These are phyloP conservation scores for Sclerodermus sp. DNA, from an alignment of 2,888 invertebrate species.

Conservation along the genomic window DNA sequence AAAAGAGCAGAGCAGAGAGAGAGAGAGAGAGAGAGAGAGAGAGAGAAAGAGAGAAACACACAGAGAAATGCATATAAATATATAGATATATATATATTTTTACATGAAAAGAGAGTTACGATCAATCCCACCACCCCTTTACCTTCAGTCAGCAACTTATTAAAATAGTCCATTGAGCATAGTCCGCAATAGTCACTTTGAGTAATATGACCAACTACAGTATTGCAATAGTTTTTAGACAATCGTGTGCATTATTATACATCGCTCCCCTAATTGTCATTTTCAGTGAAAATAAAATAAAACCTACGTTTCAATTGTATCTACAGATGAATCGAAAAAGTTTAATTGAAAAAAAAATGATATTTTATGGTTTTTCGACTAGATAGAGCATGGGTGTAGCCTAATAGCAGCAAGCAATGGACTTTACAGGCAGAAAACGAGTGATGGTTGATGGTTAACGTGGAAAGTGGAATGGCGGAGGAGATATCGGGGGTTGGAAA, in stretches of 20 bases:
- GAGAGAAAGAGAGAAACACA: too few relatives aligned
- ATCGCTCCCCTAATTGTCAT: conserved; percentile 19
- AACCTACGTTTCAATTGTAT: not conserved
- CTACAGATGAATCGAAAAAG: not conserved
- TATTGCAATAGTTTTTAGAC: conserved; percentile 56
- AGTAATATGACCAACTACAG: conserved; percentile 53
- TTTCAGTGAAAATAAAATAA: not conserved
- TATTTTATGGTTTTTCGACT: conserved; percentile 3
- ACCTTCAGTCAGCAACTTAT: conserved; percentile 14
- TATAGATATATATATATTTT: conserved; percentile 41
- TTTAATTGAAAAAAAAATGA: not conserved
- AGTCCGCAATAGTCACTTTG: conserved; percentile 56
- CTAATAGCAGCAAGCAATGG: too few relatives aligned
- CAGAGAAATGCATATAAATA: conserved; percentile 22
- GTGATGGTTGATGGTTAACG: not conserved
- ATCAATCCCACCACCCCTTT: conserved; percentile 9
- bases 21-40: too few relatives aligned
- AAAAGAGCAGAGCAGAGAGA: too few relatives aligned
- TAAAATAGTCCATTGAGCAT: conserved; percentile 38
- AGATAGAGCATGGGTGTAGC: too few relatives aligned
- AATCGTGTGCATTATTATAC: conserved; percentile 34
- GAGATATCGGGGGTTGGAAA: too few relatives aligned
- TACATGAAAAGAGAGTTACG: conserved; percentile 22
- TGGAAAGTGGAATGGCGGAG: conserved; percentile 3
- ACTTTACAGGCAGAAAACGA: too few relatives aligned